phyloP scores from a whole-genome alignment of 2,888 invertebrate genomes.

The Eumacrocentrus americanus region DNA sequence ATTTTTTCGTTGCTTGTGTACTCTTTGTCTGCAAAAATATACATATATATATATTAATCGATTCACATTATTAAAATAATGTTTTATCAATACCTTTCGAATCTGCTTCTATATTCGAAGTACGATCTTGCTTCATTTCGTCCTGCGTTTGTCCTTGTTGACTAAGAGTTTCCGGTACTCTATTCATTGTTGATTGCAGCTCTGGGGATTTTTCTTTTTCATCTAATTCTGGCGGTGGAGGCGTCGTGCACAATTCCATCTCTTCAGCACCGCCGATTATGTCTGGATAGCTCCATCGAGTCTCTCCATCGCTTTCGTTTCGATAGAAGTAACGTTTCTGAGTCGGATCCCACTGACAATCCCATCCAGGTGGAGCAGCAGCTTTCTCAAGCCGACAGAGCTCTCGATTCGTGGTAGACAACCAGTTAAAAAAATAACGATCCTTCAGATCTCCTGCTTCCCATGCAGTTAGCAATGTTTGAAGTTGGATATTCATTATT shows the following conservation, averaged over 20 bases:
- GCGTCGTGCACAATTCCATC: conserved; percentile 69
- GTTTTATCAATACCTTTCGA: not conserved
- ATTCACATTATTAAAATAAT: not conserved
- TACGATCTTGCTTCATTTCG: not conserved
- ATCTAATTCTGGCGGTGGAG: conserved; percentile 62
- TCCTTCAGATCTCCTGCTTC: conserved; percentile 67
- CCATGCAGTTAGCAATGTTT: conserved; percentile 71
- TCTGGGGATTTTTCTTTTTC: conserved; percentile 29
- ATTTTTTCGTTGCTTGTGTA: conserved; percentile 4
- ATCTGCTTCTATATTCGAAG: not conserved
- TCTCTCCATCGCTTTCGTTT: conserved; percentile 66
- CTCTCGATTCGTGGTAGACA: conserved; percentile 67
- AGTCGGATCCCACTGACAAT: conserved; percentile 75
- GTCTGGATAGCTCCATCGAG: conserved; percentile 72
- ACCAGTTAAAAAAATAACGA: conserved; percentile 68
- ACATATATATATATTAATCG: not conserved
- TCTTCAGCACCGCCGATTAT: conserved; percentile 64
- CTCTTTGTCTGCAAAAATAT: not conserved
- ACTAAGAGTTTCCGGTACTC: not conserved
- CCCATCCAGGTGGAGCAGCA: conserved; percentile 73
- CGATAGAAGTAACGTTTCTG: conserved; percentile 74
- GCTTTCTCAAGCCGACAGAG: conserved; percentile 70
- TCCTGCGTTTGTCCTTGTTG: conserved; percentile 4
- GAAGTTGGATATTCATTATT: conserved; percentile 68
- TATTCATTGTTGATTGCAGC: not conserved